Evolutionary conservation across 2,113 vertebrate genomes (phyloP), one percentile per base, ranked within the genome.

Genomic region (Ictalurus furcatus): DNA sequence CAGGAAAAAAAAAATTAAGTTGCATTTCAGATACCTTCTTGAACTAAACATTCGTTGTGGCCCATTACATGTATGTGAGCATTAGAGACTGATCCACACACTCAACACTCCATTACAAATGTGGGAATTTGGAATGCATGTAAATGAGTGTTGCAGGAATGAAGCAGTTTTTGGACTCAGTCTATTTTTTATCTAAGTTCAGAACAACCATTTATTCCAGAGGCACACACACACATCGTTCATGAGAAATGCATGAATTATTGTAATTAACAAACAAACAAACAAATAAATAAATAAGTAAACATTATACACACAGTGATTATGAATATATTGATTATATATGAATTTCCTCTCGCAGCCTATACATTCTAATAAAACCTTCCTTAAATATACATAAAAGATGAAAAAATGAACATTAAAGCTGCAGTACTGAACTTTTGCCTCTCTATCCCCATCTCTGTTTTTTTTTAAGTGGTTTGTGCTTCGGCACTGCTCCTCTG

Each of bases 11-110:
- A 65, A 90, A 82, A 34, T 13, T 19, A 2, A 63, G 59, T 80
- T 89, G 78, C 81, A 76, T 61, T 63, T 83, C n/a, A 52, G 30
- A 28, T 52, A 40, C 16, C n/a, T 89, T 87, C 79, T 90, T 90
- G 37, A 78, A 78, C 30, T 87, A 78, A 74, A 87, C 58, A 14
- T 63, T 44, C 37, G n/a, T 2, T 79, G 73, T 30, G 37, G 19
- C 59, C 34, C 34, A 44, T 65, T 84, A 40, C 61, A 65, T 0
- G 4, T 84, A 48, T 28, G 13, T 83, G 17, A 58, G 2, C 4
- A 4, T 59, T 82, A 56, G 80, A 23, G n/a, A 80, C 52, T 82
- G 30, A 30, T 59, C 81, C 21, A 25, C 81, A 25, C 44, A 28
- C 19, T 44, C 40, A 25, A 21, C 25, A 54, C 76, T n/a, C 13